phyloP scores from a whole-genome alignment of 23 tunicate species.

The Diplosoma virens region DNA sequence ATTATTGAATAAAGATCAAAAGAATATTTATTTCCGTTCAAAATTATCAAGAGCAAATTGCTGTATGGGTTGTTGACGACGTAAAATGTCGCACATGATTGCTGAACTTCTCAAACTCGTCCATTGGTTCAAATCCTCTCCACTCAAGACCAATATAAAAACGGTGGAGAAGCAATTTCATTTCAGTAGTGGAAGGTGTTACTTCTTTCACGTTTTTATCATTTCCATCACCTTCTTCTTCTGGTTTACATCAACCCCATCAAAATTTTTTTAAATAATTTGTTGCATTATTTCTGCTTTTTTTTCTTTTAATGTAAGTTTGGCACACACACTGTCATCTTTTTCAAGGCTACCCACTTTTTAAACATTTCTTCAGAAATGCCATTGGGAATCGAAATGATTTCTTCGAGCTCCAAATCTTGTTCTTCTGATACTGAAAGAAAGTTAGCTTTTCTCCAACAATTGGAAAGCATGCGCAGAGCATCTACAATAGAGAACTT shows the following conservation, averaged over 20 bases:
- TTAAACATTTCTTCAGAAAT: too few relatives aligned
- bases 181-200: not conserved
- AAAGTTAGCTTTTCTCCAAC: not conserved
- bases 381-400: not conserved
- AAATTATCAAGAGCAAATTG: too few relatives aligned
- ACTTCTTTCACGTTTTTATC: not conserved
- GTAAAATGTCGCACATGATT: too few relatives aligned
- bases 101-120: too few relatives aligned
- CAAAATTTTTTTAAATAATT: not conserved
- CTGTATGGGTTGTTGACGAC: too few relatives aligned
- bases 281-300: too few relatives aligned
- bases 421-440: constrained; percentile 1
- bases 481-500: constrained; percentile 5
- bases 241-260: too few relatives aligned
- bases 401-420: not conserved
- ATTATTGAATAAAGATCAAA: not conserved
- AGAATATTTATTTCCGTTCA: not conserved
- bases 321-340: not conserved
- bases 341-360: constrained; percentile 9
- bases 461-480: not conserved
- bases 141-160: not conserved
- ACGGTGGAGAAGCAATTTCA: not conserved
- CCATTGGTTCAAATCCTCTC: too few relatives aligned
- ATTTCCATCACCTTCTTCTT: not conserved
- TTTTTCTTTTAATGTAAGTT: too few relatives aligned